Percentiles rank a stretch among this genome's conserved stretches.
These are phyloP conservation scores for Apotomis betuletana DNA, from an alignment of 2,888 invertebrate genomes.

Conservation along the genomic window DNA sequence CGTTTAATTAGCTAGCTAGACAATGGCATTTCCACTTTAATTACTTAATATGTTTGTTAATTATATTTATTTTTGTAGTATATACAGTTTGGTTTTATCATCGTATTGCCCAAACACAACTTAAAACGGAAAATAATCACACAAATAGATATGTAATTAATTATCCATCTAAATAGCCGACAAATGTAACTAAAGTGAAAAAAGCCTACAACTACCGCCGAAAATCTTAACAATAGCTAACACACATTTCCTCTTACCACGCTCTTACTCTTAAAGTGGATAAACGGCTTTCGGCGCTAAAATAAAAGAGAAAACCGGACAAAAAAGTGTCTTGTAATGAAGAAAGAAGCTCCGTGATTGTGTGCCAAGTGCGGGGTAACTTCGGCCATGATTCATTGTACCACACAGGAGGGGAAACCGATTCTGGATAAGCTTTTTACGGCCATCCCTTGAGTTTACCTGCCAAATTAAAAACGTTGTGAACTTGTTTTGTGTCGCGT, in stretches of 20 bases:
- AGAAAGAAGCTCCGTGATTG: slow-evolving; percentile 59
- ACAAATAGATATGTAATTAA: background rate
- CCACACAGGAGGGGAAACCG: slow-evolving; percentile 46
- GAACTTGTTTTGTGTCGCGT: slow-evolving; percentile 8
- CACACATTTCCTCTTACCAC: slow-evolving; percentile 47
- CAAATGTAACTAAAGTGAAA: slow-evolving; percentile 1
- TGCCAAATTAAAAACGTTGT: slow-evolving; percentile 39
- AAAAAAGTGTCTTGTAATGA: slow-evolving; percentile 59
- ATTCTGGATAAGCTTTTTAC: slow-evolving; percentile 40
- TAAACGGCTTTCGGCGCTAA: slow-evolving; percentile 54
- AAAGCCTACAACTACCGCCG: slow-evolving; percentile 7
- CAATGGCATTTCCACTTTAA: too few relatives aligned
- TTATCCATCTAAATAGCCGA: background rate
- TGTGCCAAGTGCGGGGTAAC: slow-evolving; percentile 61
- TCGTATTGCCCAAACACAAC: background rate
- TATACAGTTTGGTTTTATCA: too few relatives aligned
- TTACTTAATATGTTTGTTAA: too few relatives aligned
- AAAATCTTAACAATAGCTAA: slow-evolving; percentile 45
- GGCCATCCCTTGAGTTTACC: slow-evolving; percentile 31
- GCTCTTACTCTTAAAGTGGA: slow-evolving; percentile 51
- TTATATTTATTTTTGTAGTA: too few relatives aligned
- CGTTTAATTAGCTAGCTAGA: too few relatives aligned
- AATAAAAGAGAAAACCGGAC: slow-evolving; percentile 50
- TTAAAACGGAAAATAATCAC: background rate
- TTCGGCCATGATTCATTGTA: slow-evolving; percentile 59